Conservation (phyloP, 2,888 invertebrate species). For the Cremastobaeus sp. region DNA sequence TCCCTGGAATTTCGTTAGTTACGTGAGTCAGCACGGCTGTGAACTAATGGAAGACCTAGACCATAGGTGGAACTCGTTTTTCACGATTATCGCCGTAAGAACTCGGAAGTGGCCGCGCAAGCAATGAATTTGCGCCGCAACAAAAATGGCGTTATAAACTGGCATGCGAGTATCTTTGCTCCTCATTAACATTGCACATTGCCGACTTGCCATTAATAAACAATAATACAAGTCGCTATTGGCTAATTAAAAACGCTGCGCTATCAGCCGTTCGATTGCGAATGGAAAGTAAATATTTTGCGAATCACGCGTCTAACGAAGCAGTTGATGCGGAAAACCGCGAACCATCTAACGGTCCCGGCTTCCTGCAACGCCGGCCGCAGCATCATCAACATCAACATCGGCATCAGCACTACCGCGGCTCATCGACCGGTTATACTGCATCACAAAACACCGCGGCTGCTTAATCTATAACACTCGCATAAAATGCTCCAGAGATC, state of each 20-base stretch:
- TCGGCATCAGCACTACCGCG: constrained; percentile 50
- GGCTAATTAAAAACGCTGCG: neutral
- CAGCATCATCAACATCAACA: constrained; percentile 37
- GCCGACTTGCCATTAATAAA: constrained; percentile 16
- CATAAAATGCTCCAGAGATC: constrained; percentile 44
- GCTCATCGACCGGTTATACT: constrained; percentile 59
- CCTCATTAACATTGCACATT: constrained; percentile 21
- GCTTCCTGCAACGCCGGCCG: constrained; percentile 45
- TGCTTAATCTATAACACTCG: constrained; percentile 53
- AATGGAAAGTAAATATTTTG: constrained; percentile 33
- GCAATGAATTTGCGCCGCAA: too few relatives aligned
- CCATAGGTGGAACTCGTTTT: constrained; percentile 11
- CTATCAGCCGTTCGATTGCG: neutral
- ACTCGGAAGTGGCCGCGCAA: constrained; percentile 18
- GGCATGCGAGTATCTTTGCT: too few relatives aligned
- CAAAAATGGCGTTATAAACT: too few relatives aligned
- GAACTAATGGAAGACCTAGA: neutral
- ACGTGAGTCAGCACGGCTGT: neutral
- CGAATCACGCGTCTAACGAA: constrained; percentile 43
- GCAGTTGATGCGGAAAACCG: constrained; percentile 52
- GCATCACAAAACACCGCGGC: constrained; percentile 48
- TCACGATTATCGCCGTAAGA: neutral
- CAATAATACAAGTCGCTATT: constrained; percentile 14
- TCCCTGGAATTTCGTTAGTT: neutral
- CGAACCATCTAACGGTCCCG: constrained; percentile 46